phyloP scores from a whole-genome alignment of 2,797 vertebrate genomes.

The Fundulus diaphanus region DNA sequence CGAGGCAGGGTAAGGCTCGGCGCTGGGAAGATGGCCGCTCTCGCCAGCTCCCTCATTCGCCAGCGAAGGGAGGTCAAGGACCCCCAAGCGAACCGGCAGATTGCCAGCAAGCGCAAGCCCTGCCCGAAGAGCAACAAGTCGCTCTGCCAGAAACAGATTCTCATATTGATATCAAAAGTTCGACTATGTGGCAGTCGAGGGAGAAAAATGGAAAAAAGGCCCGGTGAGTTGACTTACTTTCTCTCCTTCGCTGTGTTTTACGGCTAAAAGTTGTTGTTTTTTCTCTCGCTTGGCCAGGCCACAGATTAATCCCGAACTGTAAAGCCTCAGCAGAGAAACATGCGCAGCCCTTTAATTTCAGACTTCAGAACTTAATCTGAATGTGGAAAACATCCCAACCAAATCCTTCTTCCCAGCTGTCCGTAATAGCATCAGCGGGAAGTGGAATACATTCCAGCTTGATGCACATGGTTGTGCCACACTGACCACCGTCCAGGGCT shows the following conservation, averaged over 20 bases:
- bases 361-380: slow-evolving; percentile 63
- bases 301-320: slow-evolving; percentile 67
- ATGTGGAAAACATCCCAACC: slow-evolving; percentile 65
- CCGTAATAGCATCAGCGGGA: slow-evolving; percentile 30
- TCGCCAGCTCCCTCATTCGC: slow-evolving; percentile 92
- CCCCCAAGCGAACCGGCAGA: slow-evolving; percentile 86
- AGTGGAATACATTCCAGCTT: slow-evolving; percentile 37
- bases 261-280: slow-evolving; percentile 60
- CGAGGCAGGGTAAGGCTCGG: slow-evolving; percentile 67
- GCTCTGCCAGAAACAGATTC: slow-evolving; percentile 92
- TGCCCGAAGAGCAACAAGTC: slow-evolving; percentile 92
- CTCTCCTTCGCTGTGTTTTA: slow-evolving; percentile 30
- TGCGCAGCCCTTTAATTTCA: slow-evolving; percentile 63
- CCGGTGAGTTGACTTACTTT: slow-evolving; percentile 80
- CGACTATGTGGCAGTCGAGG: slow-evolving; percentile 88
- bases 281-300: slow-evolving; percentile 57
- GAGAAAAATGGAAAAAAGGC: slow-evolving; percentile 84
- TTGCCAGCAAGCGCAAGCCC: slow-evolving; percentile 87
- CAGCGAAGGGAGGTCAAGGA: slow-evolving; percentile 92
- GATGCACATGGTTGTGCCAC: slow-evolving; percentile 24
- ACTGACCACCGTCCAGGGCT: slow-evolving; percentile 22
- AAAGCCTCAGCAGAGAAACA: slow-evolving; percentile 62
- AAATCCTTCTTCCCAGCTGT: slow-evolving; percentile 40
- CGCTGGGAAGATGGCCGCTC: slow-evolving; percentile 86
- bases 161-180: slow-evolving; percentile 91